Conservation (phyloP, 2,888 invertebrate genomes). For the Fragum whitleyi region DNA sequence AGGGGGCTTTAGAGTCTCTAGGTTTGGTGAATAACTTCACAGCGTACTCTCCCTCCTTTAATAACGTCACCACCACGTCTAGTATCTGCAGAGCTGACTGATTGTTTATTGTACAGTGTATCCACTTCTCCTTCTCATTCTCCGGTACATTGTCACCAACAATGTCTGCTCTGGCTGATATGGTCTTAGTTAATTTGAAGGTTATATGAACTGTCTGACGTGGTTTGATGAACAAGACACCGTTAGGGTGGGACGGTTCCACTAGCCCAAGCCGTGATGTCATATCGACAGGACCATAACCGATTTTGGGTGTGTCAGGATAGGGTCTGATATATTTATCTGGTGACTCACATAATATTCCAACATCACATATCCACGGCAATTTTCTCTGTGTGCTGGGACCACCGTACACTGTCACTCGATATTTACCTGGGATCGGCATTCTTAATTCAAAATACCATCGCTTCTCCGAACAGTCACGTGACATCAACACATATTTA, state of each 20-base stretch:
- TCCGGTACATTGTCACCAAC: conserved; percentile 35
- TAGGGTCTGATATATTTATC: conserved; percentile 44
- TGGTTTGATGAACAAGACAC: conserved; percentile 57
- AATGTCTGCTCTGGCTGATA: conserved; percentile 39
- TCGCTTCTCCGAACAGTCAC: conserved; percentile 47
- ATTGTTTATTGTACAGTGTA: conserved; percentile 52
- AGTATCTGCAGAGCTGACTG: conserved; percentile 50
- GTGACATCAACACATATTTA: conserved; percentile 55
- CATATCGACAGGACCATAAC: conserved; percentile 59
- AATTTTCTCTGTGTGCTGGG: conserved; percentile 31
- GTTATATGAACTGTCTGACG: conserved; percentile 58
- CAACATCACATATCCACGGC: conserved; percentile 60
- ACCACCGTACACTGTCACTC: conserved; percentile 61
- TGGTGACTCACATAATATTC: conserved; percentile 4
- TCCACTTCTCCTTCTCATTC: conserved; percentile 46
- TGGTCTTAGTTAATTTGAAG: conserved; percentile 42
- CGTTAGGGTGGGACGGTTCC: conserved; percentile 59
- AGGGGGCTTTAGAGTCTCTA: conserved; percentile 18
- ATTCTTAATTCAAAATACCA: conserved; percentile 61
- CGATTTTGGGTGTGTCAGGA: conserved; percentile 52
- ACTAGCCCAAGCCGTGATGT: conserved; percentile 47
- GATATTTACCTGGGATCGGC: conserved; percentile 62
- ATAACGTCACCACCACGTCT: conserved; percentile 49
- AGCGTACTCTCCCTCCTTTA: conserved; percentile 59
- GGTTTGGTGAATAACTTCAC: conserved; percentile 47